phyloP scores from a whole-genome alignment of 64 coral and sea anemone species.

The Stichodactyla helianthus region DNA sequence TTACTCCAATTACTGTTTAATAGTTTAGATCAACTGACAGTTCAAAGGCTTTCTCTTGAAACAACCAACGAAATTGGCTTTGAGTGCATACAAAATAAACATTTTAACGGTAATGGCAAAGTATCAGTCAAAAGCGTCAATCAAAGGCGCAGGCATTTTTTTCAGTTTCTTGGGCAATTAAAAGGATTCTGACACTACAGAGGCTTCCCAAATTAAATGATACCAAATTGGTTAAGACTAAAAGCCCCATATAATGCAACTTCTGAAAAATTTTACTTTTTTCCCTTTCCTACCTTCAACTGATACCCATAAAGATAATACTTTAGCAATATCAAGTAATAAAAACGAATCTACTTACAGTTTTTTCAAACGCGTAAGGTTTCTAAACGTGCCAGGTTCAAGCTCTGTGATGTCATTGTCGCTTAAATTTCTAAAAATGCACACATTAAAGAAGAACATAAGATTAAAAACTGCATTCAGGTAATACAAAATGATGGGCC shows the following conservation, averaged over 20 bases:
- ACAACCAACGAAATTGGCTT: neutral
- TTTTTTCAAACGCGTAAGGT: neutral
- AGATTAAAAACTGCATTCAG: neutral
- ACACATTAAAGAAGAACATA: neutral
- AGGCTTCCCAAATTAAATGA: neutral
- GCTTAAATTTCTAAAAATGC: slow-evolving; percentile 15
- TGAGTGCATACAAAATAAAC: neutral
- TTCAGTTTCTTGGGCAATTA: neutral
- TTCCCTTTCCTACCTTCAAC: neutral
- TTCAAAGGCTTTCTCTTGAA: neutral
- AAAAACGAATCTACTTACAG: slow-evolving; percentile 5
- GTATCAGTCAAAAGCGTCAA: neutral
- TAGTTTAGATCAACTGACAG: neutral
- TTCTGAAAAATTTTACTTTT: neutral
- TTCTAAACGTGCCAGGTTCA: neutral
- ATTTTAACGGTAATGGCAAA: neutral
- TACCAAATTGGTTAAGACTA: neutral
- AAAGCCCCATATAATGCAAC: neutral
- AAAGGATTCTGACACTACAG: neutral
- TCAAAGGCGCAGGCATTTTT: neutral
- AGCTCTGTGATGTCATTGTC: neutral
- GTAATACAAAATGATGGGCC: neutral
- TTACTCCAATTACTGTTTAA: neutral
- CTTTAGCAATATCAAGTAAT: neutral
- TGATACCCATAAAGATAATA: neutral